Base-by-base conservation (phyloP, 2,113 vertebrate genomes). In the Ursus arctos region DNA sequence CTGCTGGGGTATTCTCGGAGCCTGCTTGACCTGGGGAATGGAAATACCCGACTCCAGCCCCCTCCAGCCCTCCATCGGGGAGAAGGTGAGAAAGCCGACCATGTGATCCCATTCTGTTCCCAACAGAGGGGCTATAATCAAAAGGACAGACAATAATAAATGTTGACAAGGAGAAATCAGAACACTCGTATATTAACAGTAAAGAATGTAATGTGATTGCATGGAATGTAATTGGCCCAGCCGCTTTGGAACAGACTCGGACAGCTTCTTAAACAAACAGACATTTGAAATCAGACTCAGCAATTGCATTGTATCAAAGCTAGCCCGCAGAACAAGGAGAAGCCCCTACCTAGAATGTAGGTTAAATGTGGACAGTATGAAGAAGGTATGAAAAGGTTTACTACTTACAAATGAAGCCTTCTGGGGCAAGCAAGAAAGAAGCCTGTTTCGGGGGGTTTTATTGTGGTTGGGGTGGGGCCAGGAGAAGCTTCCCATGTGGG, bases 151-250 rank as follows among this genome's bases (percentile, higher is more conserved):
- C 31, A 57, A 67, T 15, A 43, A 1, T 49, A 36, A 53, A 7
- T 13, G 10, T 19, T 69, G 74, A 51, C 31, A 11, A n/a, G 47
- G 43, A 69, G 74, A 57, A 47, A 79, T 49, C 14, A 22, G 47
- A 47, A 47, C 28, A 7, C 61, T 69, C 21, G 0, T 14, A 14
- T 22, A 15, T 14, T n/a, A 33, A n/a, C 31, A 7, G 13, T 53
- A 22, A 0, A 2, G 49, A 21, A 53, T 13, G 6, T 11, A 51
- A 11, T 1, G 0, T 19, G 15, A 26, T 49, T 19, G 1, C 28
- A 55, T 7, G 49, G 47, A 55, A n/a, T 21, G 15, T 11, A 14
- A 33, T 19, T 43, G 72, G 47, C 83, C 65, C 9, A 5, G 33
- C 24, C 2, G 2, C 43, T 93, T 43, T 24, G 91, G n/a, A 67